Evolutionary conservation across 1,140 invertebrate species (phyloP), one percentile per base, ranked within the genome.

Genomic region (Bombus consobrinus): DNA sequence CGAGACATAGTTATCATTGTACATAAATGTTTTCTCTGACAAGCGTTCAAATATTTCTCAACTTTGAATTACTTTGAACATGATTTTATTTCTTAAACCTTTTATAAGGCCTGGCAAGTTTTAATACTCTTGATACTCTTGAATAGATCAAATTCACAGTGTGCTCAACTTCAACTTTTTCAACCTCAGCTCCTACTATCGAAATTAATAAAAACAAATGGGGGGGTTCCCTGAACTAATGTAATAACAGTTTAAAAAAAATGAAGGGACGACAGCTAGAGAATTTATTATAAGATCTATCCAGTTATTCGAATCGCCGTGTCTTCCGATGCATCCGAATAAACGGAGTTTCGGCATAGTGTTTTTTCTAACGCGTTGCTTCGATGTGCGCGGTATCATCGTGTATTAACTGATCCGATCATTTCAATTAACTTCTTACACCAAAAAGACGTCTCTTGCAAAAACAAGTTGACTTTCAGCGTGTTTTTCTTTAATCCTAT

Each of bases 371-470:
- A 18, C 18, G 3, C 22, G 28, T 28, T 25, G 8, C 3, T 62
- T 72, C 37, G 18, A 5, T 22, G 1, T 57, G 18, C 37, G 12
- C 25, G 34, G 1, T 13, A 34, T 47, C 25, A n/a, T 74, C 69
- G 2, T 32, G 22, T 34, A 34, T 73, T 39, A 28, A 66, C 5
- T 34, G 25, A 64, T 9, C 22, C 18, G 15, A 39, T 41, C 8
- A 0, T 68, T 76, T 76, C 72, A 71, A 69, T 83, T 57, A 66
- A 76, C 34, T 57, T 68, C 57, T 77, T 34, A n/a, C 64, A 75
- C 39, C 12, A n/a, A 41, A 59, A 59, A n/a, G 18, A 22, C 1
- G 25, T 22, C 12, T 18, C n/a, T 2, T 4, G 3, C 8, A 6
- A 73, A 28, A 57, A 81, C 1, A 37, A 10, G 9, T 81, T 41